Evolutionary conservation across 2,113 vertebrate genomes (phyloP), one percentile per base, ranked within the genome.

Genomic region (Hippocampus mohnikei): DNA sequence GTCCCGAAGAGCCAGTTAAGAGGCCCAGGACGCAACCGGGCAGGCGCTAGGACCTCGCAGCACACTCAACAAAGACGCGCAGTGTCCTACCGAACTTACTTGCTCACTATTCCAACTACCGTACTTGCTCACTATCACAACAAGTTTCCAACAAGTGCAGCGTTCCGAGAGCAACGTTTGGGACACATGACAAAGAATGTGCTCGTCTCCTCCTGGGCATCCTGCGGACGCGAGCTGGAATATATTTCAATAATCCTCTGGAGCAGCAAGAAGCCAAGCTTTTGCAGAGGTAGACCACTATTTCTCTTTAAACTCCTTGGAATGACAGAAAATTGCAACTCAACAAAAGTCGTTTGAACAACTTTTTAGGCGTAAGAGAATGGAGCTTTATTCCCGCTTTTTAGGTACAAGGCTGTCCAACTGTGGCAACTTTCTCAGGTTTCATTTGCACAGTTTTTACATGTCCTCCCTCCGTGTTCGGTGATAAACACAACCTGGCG

Each of bases 1-100:
- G 20, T 13, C 37, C 20, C 62, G 6, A 64, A 64, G 40, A 16
- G 12, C 13, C 13, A 46, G 23, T 18, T 15, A 6, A 23, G 37
- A 41, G 41, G 40, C 21, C 23, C 10, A 25, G 40, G 33, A 3
- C 1, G 16, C 0, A 48, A 41, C 33, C 0, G 0, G 76, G 61
- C 84, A 79, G 90, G 87, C 89, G 89, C 91, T 93, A 93, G 92
- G 92, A 93, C 92, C 91, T 25, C 84, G 71, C 56, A 76, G 85
- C 41, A 21, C 59, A 37, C 56, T 27, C 62, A 41, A 44, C 68
- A 67, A 25, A 65, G 72, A 74, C 63, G 72, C 74, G 63, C 66
- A 85, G 80, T 81, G 76, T 80, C 67, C 76, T 78, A 41, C 12
- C 15, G 40, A 23, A 42, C 84, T 82, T 42, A 42, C 84, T 82